Conservation (phyloP, 2,113 vertebrate species). For the Takifugu bimaculatus region DNA sequence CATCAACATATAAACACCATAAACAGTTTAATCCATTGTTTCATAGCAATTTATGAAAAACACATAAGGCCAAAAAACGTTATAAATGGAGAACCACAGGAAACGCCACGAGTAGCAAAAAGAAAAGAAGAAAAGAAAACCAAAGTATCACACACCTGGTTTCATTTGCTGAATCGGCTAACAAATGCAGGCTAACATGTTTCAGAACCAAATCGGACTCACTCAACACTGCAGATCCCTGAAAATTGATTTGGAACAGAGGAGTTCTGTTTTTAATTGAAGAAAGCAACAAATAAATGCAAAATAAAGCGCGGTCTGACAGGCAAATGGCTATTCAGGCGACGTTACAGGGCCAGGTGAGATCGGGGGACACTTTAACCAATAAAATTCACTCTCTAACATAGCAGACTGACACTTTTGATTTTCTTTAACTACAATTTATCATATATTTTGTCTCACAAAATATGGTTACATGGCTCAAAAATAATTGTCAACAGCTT, state of each 20-base stretch:
- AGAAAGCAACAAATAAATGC: constrained; percentile 46
- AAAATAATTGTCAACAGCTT: constrained; percentile 54
- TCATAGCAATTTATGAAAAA: constrained; percentile 72
- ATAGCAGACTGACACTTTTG: constrained; percentile 30
- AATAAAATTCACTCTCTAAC: constrained; percentile 32
- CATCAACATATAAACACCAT: constrained; percentile 59
- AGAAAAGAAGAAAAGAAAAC: constrained; percentile 16
- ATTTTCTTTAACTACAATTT: constrained; percentile 26
- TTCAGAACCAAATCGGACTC: constrained; percentile 51
- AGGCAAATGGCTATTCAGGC: constrained; percentile 42
- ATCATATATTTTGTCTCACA: constrained; percentile 47
- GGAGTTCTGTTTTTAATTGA: constrained; percentile 33
- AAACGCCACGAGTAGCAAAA: constrained; percentile 62
- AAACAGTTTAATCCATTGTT: constrained; percentile 64
- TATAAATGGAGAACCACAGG: constrained; percentile 60
- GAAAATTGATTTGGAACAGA: constrained; percentile 58
- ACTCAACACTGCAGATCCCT: constrained; percentile 63
- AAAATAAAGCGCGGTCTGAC: constrained; percentile 5
- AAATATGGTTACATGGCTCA: constrained; percentile 57
- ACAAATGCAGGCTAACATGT: constrained; percentile 53
- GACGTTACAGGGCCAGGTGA: constrained; percentile 29
- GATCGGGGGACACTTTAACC: too few relatives aligned
- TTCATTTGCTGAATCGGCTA: constrained; percentile 46
- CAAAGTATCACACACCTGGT: constrained; percentile 41
- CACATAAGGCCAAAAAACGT: constrained; percentile 71